A percentile compares a stretch with the other conserved stretches of the same genome.
Evolutionary conservation across 2,113 vertebrate genomes (phyloP).

Genomic region (Siniperca knerii): DNA sequence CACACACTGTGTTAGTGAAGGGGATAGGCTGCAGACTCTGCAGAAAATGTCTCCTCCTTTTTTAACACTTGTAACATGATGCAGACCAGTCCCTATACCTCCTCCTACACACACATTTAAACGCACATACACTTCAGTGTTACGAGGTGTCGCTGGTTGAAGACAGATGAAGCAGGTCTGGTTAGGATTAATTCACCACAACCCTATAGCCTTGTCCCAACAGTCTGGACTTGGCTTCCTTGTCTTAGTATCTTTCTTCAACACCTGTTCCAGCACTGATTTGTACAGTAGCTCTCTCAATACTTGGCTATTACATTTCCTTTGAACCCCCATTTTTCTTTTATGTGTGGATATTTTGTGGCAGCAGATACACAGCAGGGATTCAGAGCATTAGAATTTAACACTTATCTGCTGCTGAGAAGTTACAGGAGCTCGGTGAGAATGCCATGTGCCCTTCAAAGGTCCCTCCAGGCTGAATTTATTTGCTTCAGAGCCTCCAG

Average conservation of each 20-base stretch:
- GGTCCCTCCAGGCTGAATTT: slow-evolving; percentile 62
- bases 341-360: slow-evolving; percentile 62
- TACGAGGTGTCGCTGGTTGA: slow-evolving; percentile 80
- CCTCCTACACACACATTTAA: slow-evolving; percentile 47
- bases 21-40: slow-evolving; percentile 60
- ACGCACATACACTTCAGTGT: slow-evolving; percentile 57
- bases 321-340: slow-evolving; percentile 66
- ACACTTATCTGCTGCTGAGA: slow-evolving; percentile 72
- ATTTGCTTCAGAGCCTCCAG: slow-evolving; percentile 66
- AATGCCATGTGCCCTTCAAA: slow-evolving; percentile 60
- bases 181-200: slow-evolving; percentile 73
- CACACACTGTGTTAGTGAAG: slow-evolving; percentile 14
- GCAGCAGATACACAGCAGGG: slow-evolving; percentile 59
- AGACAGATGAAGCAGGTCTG: slow-evolving; percentile 79
- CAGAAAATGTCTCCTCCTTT: slow-evolving; percentile 45
- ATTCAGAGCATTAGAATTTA: slow-evolving; percentile 51
- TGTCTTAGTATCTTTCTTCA: slow-evolving; percentile 59
- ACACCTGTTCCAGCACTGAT: slow-evolving; percentile 72
- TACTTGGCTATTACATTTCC: slow-evolving; percentile 60
- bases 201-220: slow-evolving; percentile 40
- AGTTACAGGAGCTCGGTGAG: slow-evolving; percentile 65
- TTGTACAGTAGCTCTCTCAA: slow-evolving; percentile 60
- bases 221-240: slow-evolving; percentile 41
- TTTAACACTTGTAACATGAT: slow-evolving; percentile 57
- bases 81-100: slow-evolving; percentile 60